phyloP scores from a whole-genome alignment of 2,113 vertebrate genomes.

The Ploceus nigricollis region DNA sequence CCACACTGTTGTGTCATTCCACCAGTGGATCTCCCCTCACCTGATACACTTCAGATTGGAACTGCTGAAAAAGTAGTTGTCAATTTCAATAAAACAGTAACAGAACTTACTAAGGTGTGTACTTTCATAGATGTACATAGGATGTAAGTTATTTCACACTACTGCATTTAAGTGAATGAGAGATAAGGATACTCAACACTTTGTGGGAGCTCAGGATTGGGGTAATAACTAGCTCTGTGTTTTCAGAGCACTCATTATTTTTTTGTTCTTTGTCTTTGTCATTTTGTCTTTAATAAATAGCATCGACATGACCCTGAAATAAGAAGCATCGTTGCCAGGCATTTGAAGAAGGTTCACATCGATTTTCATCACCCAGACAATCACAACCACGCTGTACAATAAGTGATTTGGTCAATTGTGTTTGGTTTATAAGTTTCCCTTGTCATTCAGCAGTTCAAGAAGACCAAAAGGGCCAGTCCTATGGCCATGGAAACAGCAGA shows the following conservation, averaged over 20 bases:
- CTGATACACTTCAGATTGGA: not conserved
- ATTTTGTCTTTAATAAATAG: slow-evolving; percentile 32
- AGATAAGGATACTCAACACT: not conserved
- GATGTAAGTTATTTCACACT: not conserved
- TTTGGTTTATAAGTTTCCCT: slow-evolving; percentile 10
- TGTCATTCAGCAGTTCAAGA: slow-evolving; percentile 45
- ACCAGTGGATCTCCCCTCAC: not conserved
- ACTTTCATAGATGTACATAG: not conserved
- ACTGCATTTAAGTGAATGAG: not conserved
- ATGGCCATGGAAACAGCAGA: not conserved
- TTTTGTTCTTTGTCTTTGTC: not conserved
- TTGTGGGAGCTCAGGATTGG: not conserved
- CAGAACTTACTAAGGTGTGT: not conserved
- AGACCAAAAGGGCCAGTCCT: not conserved
- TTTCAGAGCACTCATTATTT: not conserved
- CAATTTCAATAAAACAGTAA: not conserved
- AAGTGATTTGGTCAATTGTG: not conserved
- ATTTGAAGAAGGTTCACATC: slow-evolving; percentile 3
- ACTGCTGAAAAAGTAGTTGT: not conserved
- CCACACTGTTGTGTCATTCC: not conserved
- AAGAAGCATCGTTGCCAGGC: not conserved
- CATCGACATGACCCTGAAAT: slow-evolving; percentile 72
- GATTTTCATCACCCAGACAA: not conserved
- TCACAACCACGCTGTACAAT: not conserved
- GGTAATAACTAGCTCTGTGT: not conserved